A percentile compares a stretch with the other conserved stretches of the same genome.
These are phyloP conservation scores for Zoanthus sansibaricus DNA, from an alignment of 92 coral and sea anemone genomes.

Conservation along the genomic window DNA sequence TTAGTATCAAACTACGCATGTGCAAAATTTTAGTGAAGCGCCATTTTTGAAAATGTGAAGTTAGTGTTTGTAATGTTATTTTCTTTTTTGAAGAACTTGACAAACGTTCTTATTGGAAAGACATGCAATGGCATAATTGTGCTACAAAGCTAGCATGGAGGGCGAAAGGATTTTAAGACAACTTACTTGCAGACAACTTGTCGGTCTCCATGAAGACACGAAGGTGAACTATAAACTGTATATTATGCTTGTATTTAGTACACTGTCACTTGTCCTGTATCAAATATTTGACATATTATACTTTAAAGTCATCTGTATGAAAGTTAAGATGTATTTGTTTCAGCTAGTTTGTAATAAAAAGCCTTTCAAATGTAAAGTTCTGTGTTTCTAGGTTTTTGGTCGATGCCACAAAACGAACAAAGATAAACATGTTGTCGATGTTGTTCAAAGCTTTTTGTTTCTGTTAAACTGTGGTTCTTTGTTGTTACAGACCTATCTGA, in stretches of 20 bases:
- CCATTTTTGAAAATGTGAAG: slow-evolving; percentile 16
- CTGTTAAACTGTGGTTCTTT: not conserved
- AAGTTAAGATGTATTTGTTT: not conserved
- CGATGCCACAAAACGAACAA: not conserved
- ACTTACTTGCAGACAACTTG: slow-evolving; percentile 62
- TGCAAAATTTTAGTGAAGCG: not conserved
- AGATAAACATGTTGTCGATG: not conserved
- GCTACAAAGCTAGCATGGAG: slow-evolving; percentile 60
- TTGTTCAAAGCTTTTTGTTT: not conserved
- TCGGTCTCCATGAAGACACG: slow-evolving; percentile 81
- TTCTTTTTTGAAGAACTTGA: not conserved
- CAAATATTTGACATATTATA: not conserved
- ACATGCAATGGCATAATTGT: not conserved
- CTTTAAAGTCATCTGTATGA: not conserved
- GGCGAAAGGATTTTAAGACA: slow-evolving; percentile 86
- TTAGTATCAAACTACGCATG: not conserved
- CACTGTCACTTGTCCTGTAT: no score
- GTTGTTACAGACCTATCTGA: slow-evolving; percentile 67
- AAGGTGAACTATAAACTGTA: slow-evolving; percentile 56
- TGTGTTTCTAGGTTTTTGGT: not conserved
- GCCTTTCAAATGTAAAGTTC: not conserved
- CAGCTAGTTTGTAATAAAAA: not conserved
- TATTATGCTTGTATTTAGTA: not conserved
- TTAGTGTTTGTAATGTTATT: not conserved
- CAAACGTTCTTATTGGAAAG: not conserved